Percentiles rank a stretch among this genome's conserved stretches.
Conservation (phyloP, 1,140 invertebrate species). For the Trichomalopsis sarcophagae region DNA sequence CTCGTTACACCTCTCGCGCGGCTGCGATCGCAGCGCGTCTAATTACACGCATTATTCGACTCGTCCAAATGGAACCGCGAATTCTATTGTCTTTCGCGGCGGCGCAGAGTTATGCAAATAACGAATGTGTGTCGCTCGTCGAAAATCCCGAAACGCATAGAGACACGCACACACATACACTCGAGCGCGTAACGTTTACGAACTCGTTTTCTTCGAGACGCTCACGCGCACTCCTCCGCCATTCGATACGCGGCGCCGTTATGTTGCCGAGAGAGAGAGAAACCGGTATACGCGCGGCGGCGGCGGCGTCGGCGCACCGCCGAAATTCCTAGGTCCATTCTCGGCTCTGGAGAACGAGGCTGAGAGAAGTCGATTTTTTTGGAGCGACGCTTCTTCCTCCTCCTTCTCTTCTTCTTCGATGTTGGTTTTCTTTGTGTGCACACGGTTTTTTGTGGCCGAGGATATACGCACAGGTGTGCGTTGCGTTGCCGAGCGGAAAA, state of each 20-base stretch:
- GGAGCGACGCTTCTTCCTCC: not conserved
- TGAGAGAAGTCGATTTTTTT: no score
- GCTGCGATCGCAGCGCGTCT: no score
- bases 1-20: no score
- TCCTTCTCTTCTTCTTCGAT: not conserved
- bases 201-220: constrained; percentile 4
- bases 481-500: no score
- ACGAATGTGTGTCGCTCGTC: not conserved
- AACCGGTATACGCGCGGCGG: constrained; percentile 17
- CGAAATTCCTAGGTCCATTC: constrained; percentile 38
- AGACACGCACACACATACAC: not conserved
- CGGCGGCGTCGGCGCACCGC: not conserved
- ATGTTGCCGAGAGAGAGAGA: constrained; percentile 19
- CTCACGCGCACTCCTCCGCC: not conserved
- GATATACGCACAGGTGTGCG: no score
- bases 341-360: not conserved
- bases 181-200: not conserved
- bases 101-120: not conserved
- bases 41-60: not conserved
- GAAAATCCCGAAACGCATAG: not conserved
- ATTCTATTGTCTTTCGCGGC: not conserved
- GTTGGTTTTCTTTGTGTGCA: no score
- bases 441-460: no score
- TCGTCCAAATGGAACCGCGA: no score
- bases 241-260: constrained; percentile 22